Evolutionary conservation across 2,797 vertebrate species (phyloP), one percentile per base, ranked within the genome.

Genomic region (Pogoniulus pusillus): DNA sequence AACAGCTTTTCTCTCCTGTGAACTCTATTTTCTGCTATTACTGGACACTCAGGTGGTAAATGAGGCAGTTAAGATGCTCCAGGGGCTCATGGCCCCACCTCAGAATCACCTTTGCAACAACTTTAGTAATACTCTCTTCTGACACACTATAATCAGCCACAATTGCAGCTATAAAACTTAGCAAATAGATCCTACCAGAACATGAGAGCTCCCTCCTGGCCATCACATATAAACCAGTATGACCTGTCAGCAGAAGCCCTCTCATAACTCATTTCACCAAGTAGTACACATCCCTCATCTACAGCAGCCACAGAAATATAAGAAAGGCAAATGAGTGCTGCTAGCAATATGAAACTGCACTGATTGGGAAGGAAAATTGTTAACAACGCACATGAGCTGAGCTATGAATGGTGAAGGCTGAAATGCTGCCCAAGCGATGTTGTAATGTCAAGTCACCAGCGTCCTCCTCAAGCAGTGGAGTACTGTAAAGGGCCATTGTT

Each of bases 1-100:
- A 87, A 84, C 39, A 70, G 35, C 53, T 60, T 83, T 86, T 93
- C 82, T 59, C 75, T 49, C 58, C 39, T 86, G 66, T 66, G 64
- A 68, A 70, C 85, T 83, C 53, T 68, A 45, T 92, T 94, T 87
- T 85, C 80, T 89, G 39, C 51, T 63, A 55, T 75, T 93, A 80
- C 37, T 78, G 82, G 69, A 76, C 84, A 59, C 82, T 82, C 4
- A 47, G 63, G 74, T 89, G 84, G 54, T 29, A 85, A 91, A 89
- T 74, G 89, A 94, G 54, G 59, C 63, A 78, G 68, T 86, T 93
- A 89, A 88, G 82, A 32, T 71, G 74, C 89, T 62, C 86, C 57
- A 87, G 77, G 73, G 86, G 63, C 86, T 90, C 90, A 4, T 74
- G 80, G 65, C 59, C 85, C 63, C 71, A 78, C 32, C 66, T 77